Conservation (phyloP, 64 coral and sea anemone genomes). For the Orbicella faveolata region DNA sequence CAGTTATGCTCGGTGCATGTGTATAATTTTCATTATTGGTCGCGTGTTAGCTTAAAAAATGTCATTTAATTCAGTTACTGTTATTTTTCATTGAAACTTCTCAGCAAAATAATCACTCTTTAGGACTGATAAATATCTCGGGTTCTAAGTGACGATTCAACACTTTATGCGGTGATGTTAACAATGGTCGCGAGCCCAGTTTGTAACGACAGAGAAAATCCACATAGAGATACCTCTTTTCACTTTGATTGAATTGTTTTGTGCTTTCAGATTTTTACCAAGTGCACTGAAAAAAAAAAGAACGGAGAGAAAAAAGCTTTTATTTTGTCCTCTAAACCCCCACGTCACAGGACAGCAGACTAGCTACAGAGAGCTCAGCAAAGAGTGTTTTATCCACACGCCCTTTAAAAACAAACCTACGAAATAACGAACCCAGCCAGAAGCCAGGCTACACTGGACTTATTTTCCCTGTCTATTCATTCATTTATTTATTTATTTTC, state of each 20-base stretch:
- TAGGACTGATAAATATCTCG: conserved; percentile 10
- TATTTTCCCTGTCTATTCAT: background rate
- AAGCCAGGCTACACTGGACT: background rate
- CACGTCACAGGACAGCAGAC: background rate
- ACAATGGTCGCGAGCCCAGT: background rate
- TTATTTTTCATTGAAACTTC: conserved; percentile 25
- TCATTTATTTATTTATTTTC: background rate
- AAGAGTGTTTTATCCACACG: background rate
- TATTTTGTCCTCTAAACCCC: background rate
- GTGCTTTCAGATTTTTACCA: background rate
- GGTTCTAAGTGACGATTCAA: background rate
- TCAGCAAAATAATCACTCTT: background rate
- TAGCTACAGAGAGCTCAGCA: background rate
- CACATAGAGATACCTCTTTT: background rate
- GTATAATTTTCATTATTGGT: background rate
- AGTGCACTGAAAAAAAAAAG: background rate
- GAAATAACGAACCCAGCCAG: background rate
- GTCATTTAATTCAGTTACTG: conserved; percentile 29
- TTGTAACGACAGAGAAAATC: background rate
- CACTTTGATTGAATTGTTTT: background rate
- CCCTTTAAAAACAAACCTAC: conserved; percentile 18
- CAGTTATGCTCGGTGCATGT: background rate
- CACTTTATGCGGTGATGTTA: background rate
- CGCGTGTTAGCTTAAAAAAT: conserved; percentile 10
- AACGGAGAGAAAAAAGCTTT: background rate